phyloP scores from a whole-genome alignment of 2,888 invertebrate genomes.

The Oscheius sp. region DNA sequence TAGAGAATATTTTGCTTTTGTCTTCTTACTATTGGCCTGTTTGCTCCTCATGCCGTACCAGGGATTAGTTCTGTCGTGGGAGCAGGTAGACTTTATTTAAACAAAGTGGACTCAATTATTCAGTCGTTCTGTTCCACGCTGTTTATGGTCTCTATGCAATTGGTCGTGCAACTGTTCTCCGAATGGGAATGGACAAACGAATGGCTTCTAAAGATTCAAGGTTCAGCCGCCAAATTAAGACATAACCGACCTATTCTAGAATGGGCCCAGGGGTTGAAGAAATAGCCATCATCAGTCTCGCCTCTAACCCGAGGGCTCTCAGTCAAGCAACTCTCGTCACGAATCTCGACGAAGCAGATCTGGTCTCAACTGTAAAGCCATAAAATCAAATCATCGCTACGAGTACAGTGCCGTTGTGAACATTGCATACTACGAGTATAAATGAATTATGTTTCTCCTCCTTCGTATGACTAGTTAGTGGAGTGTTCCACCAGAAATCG shows the following conservation, averaged over 20 bases:
- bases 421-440: background rate
- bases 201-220: constrained; percentile 23
- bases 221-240: background rate
- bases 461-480: constrained; percentile 2
- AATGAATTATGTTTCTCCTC: background rate
- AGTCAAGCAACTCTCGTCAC: constrained; percentile 38
- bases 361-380: constrained; percentile 22
- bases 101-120: constrained; percentile 11
- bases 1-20: constrained; percentile 28
- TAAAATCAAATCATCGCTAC: background rate
- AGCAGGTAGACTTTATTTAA: constrained; percentile 16
- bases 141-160: constrained; percentile 37
- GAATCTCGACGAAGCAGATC: constrained; percentile 33
- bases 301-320: background rate
- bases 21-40: constrained; percentile 20
- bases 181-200: constrained; percentile 29
- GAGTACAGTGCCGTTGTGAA: constrained; percentile 12
- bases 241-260: constrained; percentile 10
- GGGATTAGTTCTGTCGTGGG: constrained; percentile 18
- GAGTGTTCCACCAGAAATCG: no score
- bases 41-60: constrained; percentile 30
- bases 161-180: constrained; percentile 23
- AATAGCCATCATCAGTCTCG: constrained; percentile 34
- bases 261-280: constrained; percentile 26
- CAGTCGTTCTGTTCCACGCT: constrained; percentile 32